A percentile compares a stretch with the other conserved stretches of the same genome.
Evolutionary conservation across 2,113 vertebrate species (phyloP).

Genomic region (Aspidoscelis tigris): DNA sequence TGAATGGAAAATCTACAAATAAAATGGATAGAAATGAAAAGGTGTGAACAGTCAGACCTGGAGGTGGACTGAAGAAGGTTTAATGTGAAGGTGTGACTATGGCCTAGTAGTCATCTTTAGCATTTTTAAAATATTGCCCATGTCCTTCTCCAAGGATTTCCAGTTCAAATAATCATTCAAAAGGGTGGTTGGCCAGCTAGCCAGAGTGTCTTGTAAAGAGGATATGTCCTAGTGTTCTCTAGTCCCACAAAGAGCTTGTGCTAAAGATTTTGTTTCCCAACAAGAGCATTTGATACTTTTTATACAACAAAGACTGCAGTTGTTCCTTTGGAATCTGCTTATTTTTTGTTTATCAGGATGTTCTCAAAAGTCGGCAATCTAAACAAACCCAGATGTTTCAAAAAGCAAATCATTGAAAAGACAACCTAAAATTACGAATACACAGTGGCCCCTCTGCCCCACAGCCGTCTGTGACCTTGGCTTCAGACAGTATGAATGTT

Average conservation of each 20-base stretch:
- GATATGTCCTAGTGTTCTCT: not conserved
- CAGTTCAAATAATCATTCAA: not conserved
- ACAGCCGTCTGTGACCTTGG: not conserved
- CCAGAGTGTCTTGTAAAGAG: not conserved
- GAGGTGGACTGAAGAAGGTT: no score
- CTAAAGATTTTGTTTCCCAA: not conserved
- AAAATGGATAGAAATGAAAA: no score
- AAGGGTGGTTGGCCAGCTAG: no score
- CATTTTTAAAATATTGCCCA: not conserved
- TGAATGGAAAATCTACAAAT: no score
- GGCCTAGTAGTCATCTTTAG: not conserved
- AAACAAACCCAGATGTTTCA: not conserved
- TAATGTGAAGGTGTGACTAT: not conserved
- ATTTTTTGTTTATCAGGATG: not conserved
- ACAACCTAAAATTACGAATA: not conserved
- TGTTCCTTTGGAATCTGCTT: not conserved
- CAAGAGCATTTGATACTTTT: not conserved
- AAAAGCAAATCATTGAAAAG: not conserved
- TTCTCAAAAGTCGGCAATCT: not conserved
- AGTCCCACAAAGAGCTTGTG: not conserved
- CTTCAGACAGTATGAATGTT: not conserved
- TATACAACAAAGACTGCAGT: not conserved
- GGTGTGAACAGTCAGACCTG: no score
- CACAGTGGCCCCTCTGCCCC: not conserved
- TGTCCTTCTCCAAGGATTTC: not conserved